Evolutionary conservation across 1,140 invertebrate species (phyloP), one percentile per base, ranked within the genome.

Genomic region (Saccostrea echinata): DNA sequence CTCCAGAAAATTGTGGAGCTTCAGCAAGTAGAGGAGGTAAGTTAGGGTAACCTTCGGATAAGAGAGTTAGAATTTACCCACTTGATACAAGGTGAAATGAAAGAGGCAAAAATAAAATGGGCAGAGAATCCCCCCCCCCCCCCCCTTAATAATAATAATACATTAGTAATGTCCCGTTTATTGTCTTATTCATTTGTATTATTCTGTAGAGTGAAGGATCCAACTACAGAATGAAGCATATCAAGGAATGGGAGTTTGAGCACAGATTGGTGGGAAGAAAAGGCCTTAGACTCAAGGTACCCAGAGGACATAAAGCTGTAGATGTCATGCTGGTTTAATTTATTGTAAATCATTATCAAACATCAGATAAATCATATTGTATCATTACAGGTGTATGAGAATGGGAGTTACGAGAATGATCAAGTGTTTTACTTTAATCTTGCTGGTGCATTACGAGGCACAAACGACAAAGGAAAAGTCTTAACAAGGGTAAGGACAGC

Each of bases 381-480:
- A 6, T 57, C 30, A 30, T 90, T 89, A n/a, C 82, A 93, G 93
- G 92, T 94, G 3, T 93, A 90, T 90, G 92, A 93, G 83, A 94
- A 94, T 92, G 94, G 94, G n/a, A 84, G 85, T 30, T 43, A 85
- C 35, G 90, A 91, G n/a, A 87, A 88, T 33, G 90, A 86, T 68
- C 90, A 91, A 55, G 86, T 87, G 8, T 91, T 93, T 71, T 94
- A 89, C 86, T 94, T 94, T 89, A 94, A 94, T 87, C 80, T 93
- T n/a, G 89, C 91, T 76, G 92, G 92, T 64, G 92, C 93, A 35
- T 64, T 90, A 24, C 91, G 91, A 88, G 93, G 93, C 9, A 87
- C 86, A 64, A 71, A 64, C n/a, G 85, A 91, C 43, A 90, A 89
- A 53, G 86, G 89, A 13, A 88, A 86, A 55, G n/a, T 91, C 1